phyloP scores from a whole-genome alignment of 2,888 invertebrate genomes.

The Meteorus cinctellus region DNA sequence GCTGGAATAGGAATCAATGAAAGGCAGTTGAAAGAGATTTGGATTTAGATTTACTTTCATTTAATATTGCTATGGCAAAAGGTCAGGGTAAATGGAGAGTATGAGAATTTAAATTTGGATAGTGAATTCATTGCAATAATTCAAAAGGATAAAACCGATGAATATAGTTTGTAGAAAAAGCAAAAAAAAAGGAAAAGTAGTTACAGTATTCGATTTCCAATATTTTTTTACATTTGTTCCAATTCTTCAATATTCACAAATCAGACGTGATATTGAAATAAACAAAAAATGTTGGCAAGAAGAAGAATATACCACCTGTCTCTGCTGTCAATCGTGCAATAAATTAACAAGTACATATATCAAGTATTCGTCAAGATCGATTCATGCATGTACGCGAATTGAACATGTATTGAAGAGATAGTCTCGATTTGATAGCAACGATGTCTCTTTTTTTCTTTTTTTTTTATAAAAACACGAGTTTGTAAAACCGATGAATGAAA shows the following conservation, averaged over 20 bases:
- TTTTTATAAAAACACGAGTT: background rate
- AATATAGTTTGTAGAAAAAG: no score
- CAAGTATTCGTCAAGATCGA: conserved; percentile 4
- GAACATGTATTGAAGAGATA: background rate
- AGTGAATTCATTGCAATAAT: no score
- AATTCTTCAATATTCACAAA: background rate
- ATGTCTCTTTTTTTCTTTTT: background rate
- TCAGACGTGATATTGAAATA: background rate
- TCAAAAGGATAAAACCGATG: no score
- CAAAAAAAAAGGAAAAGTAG: no score
- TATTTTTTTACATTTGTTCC: background rate
- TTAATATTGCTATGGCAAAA: no score
- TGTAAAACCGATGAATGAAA: conserved; percentile 16
- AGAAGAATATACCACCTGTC: background rate
- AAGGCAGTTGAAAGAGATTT: no score
- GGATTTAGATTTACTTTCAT: no score
- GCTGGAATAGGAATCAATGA: no score
- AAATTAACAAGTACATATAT: background rate
- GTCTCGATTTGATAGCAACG: background rate
- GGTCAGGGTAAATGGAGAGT: no score
- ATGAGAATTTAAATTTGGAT: no score
- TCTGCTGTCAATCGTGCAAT: background rate
- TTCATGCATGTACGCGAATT: background rate
- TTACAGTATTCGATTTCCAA: background rate
- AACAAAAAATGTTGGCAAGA: background rate